Evolutionary conservation across 2,113 vertebrate genomes (phyloP).

Genomic region (Strigops habroptila): DNA sequence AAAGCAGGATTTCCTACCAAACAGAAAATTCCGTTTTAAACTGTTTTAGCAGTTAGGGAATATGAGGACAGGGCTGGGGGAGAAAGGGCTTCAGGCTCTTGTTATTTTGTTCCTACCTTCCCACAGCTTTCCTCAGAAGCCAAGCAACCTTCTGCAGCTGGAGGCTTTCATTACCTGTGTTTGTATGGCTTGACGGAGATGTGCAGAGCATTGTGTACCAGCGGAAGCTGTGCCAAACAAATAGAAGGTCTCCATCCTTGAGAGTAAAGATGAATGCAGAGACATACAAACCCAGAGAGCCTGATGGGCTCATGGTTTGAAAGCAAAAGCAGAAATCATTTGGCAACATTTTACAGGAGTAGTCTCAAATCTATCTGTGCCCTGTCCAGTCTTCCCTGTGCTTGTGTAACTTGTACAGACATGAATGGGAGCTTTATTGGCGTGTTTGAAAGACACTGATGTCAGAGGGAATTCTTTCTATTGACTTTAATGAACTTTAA

Average conservation of each 20-base stretch:
- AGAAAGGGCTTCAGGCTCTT: background rate
- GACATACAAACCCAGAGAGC: background rate
- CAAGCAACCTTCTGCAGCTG: background rate
- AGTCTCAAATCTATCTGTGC: background rate
- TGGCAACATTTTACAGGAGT: background rate
- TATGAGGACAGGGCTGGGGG: background rate
- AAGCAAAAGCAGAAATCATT: background rate
- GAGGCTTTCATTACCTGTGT: background rate
- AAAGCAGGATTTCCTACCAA: background rate
- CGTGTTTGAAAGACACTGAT: background rate
- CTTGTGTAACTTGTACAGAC: background rate
- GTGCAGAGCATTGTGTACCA: background rate
- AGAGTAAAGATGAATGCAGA: background rate
- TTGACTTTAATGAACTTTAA: conserved; percentile 2
- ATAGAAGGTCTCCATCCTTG: background rate
- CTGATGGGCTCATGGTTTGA: background rate
- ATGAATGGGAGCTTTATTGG: background rate
- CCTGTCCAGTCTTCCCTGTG: background rate
- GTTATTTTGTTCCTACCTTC: background rate
- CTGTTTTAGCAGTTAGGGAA: background rate
- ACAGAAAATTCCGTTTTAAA: background rate
- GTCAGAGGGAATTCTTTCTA: background rate
- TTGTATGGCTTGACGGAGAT: background rate
- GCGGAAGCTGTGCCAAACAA: background rate
- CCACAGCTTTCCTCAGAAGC: background rate